Base-by-base conservation (phyloP, 2,113 vertebrate species). In the Oreotrochilus melanogaster region DNA sequence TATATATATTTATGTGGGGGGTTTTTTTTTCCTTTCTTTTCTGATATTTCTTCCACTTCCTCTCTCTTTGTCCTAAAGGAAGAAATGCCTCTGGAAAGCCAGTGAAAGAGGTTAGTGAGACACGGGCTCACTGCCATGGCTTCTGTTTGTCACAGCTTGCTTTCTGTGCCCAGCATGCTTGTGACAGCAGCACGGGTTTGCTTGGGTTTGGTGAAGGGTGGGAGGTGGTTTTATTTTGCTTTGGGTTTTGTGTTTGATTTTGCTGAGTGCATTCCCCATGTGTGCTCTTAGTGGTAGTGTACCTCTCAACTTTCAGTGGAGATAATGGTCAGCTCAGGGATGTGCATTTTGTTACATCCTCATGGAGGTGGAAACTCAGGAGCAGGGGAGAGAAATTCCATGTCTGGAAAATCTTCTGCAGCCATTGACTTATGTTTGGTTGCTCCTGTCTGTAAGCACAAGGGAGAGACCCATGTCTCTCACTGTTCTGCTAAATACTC, bases 21-120 rank as follows among this genome's bases (percentile, higher is more conserved):
- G 39, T 12, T 93, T 87, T 97, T 97, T 71, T 80, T 78, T 7
- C 37, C 48, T 95, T 90, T 92, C 67, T 91, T 97, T 96, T 96
- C 96, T 98, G 97, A 97, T 97, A 94, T 96, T 92, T 97, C 66
- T 98, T 91, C 94, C 84, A 97, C 97, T 98, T 97, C 97, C 97
- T 97, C 88, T 97, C 94, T 98, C 95, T 98, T 70, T 98, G 39
- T 97, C 94, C 97, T 98, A 98, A 98, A 98, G 98, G 98, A 99
- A 99, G 99, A 98, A 98, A 98, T 98, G 97, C 98, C 98, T 98
- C 98, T 98, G 98, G 98, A 98, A 99, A 99, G 98, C 98, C 99
- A 98, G 91, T 99, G 98, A 99, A 98, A 98, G 98, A 99, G 99
- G 99, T 99, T 97, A 99, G 99, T 99, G 98, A 98, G 98, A 97